A percentile compares a stretch with the other conserved stretches of the same genome.
phyloP scores from a whole-genome alignment of 2,888 invertebrate genomes.

The Pyralis farinalis region DNA sequence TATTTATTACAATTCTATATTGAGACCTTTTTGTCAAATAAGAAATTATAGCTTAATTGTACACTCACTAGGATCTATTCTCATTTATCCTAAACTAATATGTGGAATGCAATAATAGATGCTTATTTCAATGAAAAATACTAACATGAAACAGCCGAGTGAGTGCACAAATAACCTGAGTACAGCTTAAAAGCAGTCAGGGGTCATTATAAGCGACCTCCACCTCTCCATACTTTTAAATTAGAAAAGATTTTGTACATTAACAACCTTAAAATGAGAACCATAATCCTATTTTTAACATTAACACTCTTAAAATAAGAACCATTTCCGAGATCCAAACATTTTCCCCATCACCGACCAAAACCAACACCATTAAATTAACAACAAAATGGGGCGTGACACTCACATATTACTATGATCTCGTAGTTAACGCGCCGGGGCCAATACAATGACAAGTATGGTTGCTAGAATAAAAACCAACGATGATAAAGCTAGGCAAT shows the following conservation, averaged over 20 bases:
- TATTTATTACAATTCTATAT: too few relatives aligned
- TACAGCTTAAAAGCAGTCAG: too few relatives aligned
- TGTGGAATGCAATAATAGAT: too few relatives aligned
- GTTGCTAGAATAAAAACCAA: conserved; percentile 64
- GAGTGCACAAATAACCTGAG: too few relatives aligned
- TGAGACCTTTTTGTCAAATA: too few relatives aligned
- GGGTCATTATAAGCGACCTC: conserved; percentile 23
- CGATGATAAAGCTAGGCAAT: conserved; percentile 51
- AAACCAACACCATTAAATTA: conserved; percentile 56
- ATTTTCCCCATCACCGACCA: conserved; percentile 15
- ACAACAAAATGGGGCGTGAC: conserved; percentile 70
- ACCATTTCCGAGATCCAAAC: conserved; percentile 16
- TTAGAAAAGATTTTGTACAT: conserved; percentile 9
- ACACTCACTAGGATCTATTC: too few relatives aligned
- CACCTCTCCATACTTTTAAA: conserved; percentile 11
- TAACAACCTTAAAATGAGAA: conserved; percentile 9
- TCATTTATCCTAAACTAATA: too few relatives aligned
- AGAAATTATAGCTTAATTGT: too few relatives aligned
- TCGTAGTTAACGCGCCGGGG: conserved; percentile 38
- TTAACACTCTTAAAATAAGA: conserved; percentile 24
- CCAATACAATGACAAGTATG: conserved; percentile 50
- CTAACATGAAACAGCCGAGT: too few relatives aligned
- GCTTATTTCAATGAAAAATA: too few relatives aligned
- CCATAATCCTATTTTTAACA: conserved; percentile 13
- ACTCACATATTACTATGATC: conserved; percentile 59